A percentile compares a stretch with the other conserved stretches of the same genome.
Conservation (phyloP, 1,140 invertebrate species). For the Solen grandis region DNA sequence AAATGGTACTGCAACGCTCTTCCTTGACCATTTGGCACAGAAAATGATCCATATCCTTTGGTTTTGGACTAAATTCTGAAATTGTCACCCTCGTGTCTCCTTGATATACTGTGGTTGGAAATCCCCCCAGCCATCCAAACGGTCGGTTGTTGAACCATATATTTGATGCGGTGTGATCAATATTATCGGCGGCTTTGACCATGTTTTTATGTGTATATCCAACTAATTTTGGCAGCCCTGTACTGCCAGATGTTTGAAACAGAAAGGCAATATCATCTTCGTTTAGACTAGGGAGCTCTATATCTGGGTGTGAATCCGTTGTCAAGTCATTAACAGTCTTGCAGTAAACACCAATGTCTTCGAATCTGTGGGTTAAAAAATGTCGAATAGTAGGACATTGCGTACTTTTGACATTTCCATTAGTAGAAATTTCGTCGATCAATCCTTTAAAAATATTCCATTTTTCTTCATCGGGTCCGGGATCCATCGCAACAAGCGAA, state of each 20-base stretch:
- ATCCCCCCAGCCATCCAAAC: background rate
- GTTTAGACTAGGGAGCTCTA: conserved; percentile 8
- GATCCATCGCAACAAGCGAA: conserved; percentile 18
- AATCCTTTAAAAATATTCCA: conserved; percentile 17
- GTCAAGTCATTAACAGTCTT: background rate
- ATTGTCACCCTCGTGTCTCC: background rate
- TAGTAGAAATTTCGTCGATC: background rate
- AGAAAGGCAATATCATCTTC: background rate
- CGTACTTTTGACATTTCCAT: background rate
- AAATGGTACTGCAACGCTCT: no score
- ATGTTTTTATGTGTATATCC: background rate
- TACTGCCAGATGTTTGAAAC: conserved; percentile 41
- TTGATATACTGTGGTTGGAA: background rate
- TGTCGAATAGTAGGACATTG: conserved; percentile 8
- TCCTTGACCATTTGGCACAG: background rate
- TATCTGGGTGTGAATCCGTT: background rate
- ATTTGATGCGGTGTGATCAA: no score
- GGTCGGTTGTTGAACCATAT: background rate
- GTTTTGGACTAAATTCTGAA: background rate
- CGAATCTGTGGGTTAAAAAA: background rate
- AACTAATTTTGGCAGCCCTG: conserved; percentile 29
- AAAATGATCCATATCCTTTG: background rate
- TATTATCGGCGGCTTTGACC: background rate
- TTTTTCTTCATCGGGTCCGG: conserved; percentile 8
- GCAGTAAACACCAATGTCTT: background rate